These are phyloP conservation scores for Salvelinus alpinus DNA, from an alignment of 2,113 vertebrate species.

Conservation along the genomic window DNA sequence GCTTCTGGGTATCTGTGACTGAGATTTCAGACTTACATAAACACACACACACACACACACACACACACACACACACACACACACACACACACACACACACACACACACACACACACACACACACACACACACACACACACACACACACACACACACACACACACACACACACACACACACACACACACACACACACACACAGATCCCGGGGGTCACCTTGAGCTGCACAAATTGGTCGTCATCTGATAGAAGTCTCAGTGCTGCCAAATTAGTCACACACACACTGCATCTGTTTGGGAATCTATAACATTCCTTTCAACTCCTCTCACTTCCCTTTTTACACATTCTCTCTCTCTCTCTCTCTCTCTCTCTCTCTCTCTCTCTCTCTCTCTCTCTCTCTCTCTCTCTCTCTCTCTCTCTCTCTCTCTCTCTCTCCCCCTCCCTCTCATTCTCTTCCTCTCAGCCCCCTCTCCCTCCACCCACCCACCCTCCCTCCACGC, in stretches of 20 bases:
- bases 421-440: not conserved
- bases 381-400: conserved; percentile 1
- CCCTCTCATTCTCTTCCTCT: conserved; percentile 20
- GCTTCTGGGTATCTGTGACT: not conserved
- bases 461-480: not conserved
- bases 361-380: conserved; percentile 14
- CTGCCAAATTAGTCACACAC: conserved; percentile 50
- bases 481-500: not conserved
- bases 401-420: conserved; percentile 13
- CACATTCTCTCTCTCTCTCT: conserved; percentile 17
- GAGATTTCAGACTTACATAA: not conserved
- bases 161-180: not conserved
- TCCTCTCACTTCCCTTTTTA: conserved; percentile 34
- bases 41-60: not conserved
- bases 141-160: conserved; percentile 10
- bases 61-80: too few species aligned
- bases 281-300: conserved; percentile 52
- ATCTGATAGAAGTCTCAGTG: conserved; percentile 55
- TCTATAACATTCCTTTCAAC: conserved; percentile 34
- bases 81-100: too few species aligned
- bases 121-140: conserved; percentile 27
- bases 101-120: too few species aligned
- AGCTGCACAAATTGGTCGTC: conserved; percentile 60
- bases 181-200: conserved; percentile 12
- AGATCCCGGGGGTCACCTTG: conserved; percentile 56